Conservation (phyloP, 2,888 invertebrate genomes). For the Tetrapedia diversipes region DNA sequence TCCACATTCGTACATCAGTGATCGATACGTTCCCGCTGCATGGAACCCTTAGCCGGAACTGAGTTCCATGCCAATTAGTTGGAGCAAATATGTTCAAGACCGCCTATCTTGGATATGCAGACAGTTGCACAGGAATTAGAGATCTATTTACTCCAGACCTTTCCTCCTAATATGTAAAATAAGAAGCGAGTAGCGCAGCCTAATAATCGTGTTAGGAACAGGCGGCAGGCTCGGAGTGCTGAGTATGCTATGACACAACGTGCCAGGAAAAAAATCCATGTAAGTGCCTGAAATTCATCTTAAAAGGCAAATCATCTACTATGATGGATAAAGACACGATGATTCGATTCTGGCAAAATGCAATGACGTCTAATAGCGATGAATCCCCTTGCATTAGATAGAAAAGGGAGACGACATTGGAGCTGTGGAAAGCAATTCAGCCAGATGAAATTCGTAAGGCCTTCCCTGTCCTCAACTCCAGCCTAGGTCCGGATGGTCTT, state of each 20-base stretch:
- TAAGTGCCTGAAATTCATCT: neutral
- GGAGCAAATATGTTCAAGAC: neutral
- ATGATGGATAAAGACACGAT: too few species aligned
- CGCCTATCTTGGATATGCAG: neutral
- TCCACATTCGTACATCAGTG: too few species aligned
- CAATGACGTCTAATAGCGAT: too few species aligned
- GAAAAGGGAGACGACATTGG: too few species aligned
- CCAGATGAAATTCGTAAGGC: too few species aligned
- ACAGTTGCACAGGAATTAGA: conserved; percentile 12
- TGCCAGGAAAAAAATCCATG: neutral
- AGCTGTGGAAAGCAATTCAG: too few species aligned
- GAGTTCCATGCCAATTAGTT: neutral
- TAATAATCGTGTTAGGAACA: neutral
- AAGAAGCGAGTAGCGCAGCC: neutral
- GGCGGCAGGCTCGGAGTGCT: neutral
- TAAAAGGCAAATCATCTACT: neutral
- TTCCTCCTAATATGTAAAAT: neutral
- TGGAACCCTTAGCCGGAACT: neutral
- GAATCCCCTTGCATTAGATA: too few species aligned
- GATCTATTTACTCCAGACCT: neutral
- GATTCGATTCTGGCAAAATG: too few species aligned
- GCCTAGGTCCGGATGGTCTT: too few species aligned
- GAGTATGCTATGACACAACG: neutral
- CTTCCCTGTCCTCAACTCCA: too few species aligned
- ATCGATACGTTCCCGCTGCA: too few species aligned